Evolutionary conservation across 2,113 vertebrate genomes (phyloP), one percentile per base, ranked within the genome.

Genomic region (Corythornis cristatus): DNA sequence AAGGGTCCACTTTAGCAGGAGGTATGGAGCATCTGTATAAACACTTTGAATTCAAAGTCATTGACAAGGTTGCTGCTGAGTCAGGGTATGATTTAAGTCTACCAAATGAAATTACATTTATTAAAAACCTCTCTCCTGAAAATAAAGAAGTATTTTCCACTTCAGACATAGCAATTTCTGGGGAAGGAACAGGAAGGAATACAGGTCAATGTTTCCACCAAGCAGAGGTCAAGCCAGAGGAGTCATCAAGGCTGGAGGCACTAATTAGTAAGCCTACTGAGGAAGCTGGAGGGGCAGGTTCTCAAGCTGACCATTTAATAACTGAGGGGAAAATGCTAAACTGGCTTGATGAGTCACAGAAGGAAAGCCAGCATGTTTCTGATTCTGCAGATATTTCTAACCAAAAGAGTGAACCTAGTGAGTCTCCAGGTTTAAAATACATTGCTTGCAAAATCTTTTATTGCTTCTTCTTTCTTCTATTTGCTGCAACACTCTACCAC

Each of bases 401-500:
- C 21, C 90, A 96, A 61, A 93, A 97, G 82, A 91, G 75, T 77
- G 88, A 96, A 66, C 25, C 90, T 51, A 82, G 66, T 53, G 86
- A 98, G 61, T 91, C 97, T 78, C 95, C 96, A 46, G 77, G 95
- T 94, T 96, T 98, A 35, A 96, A 97, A 93, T 96, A 97, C 58
- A 78, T 97, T 88, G 96, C 96, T 66, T 98, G 97, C 92, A 98
- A 98, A 84, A 82, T 99, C 29, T 87, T 98, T 40, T 98, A 97
- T 85, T 91, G 95, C 65, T 86, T 99, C 61, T 94, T 99, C 85
- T 98, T 99, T 82, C 88, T 98, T 60, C 96, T 98, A 28, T 98
- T 99, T 97, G 97, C 98, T 83, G 89, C 98, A 68, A 96, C 97
- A 12, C 93, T 98, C 66, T 99, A 98, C 80, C 95, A 99, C 65